phyloP scores from a whole-genome alignment of 2,888 invertebrate genomes.

The Serripes groenlandicus region DNA sequence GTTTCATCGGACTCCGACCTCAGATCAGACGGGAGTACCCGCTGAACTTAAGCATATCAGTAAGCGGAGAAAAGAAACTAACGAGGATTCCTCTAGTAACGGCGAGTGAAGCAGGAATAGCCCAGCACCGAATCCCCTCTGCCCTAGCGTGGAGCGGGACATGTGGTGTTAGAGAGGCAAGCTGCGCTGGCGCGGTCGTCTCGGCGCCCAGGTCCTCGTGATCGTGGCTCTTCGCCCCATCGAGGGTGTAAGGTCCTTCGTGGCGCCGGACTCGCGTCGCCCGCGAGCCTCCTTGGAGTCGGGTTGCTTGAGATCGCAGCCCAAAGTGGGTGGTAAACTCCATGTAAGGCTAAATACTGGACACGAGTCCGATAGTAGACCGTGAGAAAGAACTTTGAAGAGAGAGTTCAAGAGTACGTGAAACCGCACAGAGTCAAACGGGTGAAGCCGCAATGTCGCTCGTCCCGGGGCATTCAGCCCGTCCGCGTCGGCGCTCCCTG shows the following conservation, averaged over 20 bases:
- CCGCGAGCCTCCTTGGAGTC: constrained; percentile 63
- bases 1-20: constrained; percentile 76
- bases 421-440: constrained; percentile 87
- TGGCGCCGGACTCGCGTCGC: constrained; percentile 33
- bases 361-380: constrained; percentile 90
- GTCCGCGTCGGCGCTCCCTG: constrained; percentile 6
- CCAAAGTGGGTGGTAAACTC: constrained; percentile 86
- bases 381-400: constrained; percentile 90
- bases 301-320: constrained; percentile 72
- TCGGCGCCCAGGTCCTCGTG: constrained; percentile 78
- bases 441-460: constrained; percentile 82
- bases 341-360: constrained; percentile 88
- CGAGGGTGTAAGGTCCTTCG: constrained; percentile 61
- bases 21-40: constrained; percentile 86
- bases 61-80: constrained; percentile 91
- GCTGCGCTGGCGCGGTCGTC: constrained; percentile 79
- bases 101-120: constrained; percentile 90
- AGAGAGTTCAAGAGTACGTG: constrained; percentile 89
- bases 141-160: constrained; percentile 85
- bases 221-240: constrained; percentile 81
- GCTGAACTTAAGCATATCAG: constrained; percentile 90
- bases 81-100: constrained; percentile 90
- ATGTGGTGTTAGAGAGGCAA: constrained; percentile 88
- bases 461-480: constrained; percentile 53
- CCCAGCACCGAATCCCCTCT: constrained; percentile 88